phyloP scores from a whole-genome alignment of 2,888 invertebrate species.

The Parelbella ahira region DNA sequence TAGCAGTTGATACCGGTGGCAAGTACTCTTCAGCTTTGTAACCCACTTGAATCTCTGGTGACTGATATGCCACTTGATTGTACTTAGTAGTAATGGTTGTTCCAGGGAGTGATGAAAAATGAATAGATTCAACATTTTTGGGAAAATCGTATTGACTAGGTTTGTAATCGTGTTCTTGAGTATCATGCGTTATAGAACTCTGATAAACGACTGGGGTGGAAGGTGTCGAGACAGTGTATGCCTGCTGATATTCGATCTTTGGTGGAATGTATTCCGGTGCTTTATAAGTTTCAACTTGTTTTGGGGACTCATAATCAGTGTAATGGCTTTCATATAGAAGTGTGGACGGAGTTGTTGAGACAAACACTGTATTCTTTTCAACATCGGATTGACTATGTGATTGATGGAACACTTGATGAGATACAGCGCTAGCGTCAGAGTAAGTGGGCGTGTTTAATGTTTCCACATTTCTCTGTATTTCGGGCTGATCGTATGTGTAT shows the following conservation, averaged over 20 bases:
- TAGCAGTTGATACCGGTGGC: slow-evolving; percentile 51
- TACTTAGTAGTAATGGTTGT: slow-evolving; percentile 47
- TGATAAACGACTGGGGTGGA: slow-evolving; percentile 47
- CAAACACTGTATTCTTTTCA: slow-evolving; percentile 50
- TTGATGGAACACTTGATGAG: slow-evolving; percentile 63
- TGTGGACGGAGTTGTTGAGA: slow-evolving; percentile 62
- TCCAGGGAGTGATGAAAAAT: slow-evolving; percentile 41
- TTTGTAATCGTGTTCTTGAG: slow-evolving; percentile 45
- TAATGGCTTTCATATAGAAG: slow-evolving; percentile 66
- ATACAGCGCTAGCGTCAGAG: slow-evolving; percentile 64
- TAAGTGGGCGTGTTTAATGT: slow-evolving; percentile 47
- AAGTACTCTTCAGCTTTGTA: slow-evolving; percentile 68
- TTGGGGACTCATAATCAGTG: slow-evolving; percentile 51
- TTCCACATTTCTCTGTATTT: slow-evolving; percentile 60
- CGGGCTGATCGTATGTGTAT: slow-evolving; percentile 62
- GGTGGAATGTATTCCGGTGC: slow-evolving; percentile 46
- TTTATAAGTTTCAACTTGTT: slow-evolving; percentile 45
- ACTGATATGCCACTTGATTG: slow-evolving; percentile 52
- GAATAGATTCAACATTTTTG: slow-evolving; percentile 52
- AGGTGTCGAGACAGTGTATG: slow-evolving; percentile 48
- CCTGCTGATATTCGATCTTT: slow-evolving; percentile 48
- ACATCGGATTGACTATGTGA: slow-evolving; percentile 40
- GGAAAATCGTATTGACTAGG: slow-evolving; percentile 43
- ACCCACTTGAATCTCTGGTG: slow-evolving; percentile 62
- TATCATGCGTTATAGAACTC: slow-evolving; percentile 41